phyloP scores from a whole-genome alignment of 1,140 invertebrate genomes.

The Ectropis grisescens region DNA sequence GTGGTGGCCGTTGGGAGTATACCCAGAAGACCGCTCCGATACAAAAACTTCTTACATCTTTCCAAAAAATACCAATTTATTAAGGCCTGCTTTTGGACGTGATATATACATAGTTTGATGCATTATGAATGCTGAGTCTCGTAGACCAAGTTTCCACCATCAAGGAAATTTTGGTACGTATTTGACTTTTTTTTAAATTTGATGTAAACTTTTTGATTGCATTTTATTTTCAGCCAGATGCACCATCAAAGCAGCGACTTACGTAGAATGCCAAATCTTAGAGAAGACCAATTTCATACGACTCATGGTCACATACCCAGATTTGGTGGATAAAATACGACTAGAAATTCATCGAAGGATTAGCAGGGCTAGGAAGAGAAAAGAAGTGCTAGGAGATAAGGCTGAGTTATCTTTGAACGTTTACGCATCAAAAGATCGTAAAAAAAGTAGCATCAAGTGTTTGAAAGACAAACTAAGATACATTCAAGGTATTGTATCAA shows the following conservation, averaged over 20 bases:
- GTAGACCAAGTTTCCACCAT: no score
- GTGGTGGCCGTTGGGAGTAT: no score
- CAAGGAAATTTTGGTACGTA: no score
- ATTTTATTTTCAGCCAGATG: slow-evolving; percentile 46
- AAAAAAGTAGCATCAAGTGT: slow-evolving; percentile 58
- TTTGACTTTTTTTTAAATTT: no score
- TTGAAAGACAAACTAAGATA: slow-evolving; percentile 58
- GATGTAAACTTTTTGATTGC: no score
- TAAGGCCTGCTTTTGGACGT: no score
- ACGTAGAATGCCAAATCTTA: slow-evolving; percentile 60
- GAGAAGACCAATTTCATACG: slow-evolving; percentile 54
- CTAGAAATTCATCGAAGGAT: slow-evolving; percentile 40
- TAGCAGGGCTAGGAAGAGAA: slow-evolving; percentile 24
- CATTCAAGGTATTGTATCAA: slow-evolving; percentile 52
- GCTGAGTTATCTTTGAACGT: slow-evolving; percentile 37
- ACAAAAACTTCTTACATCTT: no score
- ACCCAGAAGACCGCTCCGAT: no score
- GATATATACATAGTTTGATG: no score
- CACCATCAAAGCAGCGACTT: slow-evolving; percentile 60
- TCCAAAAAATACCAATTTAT: no score
- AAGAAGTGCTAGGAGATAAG: slow-evolving; percentile 16
- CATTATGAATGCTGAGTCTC: no score
- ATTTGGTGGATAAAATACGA: slow-evolving; percentile 31
- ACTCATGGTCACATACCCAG: slow-evolving; percentile 56
- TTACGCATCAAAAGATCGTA: slow-evolving; percentile 46